phyloP scores from a whole-genome alignment of 2,113 vertebrate species.

The Pachyramphus minor region DNA sequence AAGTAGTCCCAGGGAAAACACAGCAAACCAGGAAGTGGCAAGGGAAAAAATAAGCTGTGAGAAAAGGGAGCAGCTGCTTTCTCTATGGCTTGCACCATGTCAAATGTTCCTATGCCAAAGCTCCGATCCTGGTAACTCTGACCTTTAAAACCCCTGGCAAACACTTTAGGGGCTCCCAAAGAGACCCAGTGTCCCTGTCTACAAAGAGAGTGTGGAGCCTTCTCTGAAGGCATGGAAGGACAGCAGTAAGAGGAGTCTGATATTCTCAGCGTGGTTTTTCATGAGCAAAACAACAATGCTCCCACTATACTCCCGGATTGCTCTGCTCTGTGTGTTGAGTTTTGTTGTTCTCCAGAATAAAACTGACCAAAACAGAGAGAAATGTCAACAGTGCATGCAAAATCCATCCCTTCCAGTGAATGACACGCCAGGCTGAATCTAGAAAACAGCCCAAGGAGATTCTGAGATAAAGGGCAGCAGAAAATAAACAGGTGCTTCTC shows the following conservation, averaged over 20 bases:
- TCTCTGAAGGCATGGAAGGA: background rate
- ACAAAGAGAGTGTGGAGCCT: background rate
- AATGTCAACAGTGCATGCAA: constrained; percentile 5
- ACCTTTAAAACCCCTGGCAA: constrained; percentile 21
- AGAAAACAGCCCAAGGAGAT: background rate
- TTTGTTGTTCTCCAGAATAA: background rate
- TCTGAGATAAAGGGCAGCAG: background rate
- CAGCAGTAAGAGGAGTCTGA: background rate
- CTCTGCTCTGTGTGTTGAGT: background rate
- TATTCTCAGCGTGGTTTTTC: background rate
- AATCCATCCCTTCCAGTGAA: background rate
- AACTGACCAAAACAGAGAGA: background rate
- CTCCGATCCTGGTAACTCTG: background rate
- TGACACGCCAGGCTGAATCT: background rate
- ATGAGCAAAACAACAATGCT: background rate
- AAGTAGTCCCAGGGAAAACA: background rate
- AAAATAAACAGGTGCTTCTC: constrained; percentile 15
- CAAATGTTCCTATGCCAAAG: background rate
- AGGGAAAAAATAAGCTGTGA: background rate
- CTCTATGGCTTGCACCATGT: background rate
- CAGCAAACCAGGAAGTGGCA: background rate
- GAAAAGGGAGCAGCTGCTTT: background rate
- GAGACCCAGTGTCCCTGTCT: background rate
- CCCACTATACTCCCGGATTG: background rate
- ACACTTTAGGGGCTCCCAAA: background rate